These are phyloP conservation scores for Tetraneura akinire DNA, from an alignment of 1,140 invertebrate species.

Conservation along the genomic window DNA sequence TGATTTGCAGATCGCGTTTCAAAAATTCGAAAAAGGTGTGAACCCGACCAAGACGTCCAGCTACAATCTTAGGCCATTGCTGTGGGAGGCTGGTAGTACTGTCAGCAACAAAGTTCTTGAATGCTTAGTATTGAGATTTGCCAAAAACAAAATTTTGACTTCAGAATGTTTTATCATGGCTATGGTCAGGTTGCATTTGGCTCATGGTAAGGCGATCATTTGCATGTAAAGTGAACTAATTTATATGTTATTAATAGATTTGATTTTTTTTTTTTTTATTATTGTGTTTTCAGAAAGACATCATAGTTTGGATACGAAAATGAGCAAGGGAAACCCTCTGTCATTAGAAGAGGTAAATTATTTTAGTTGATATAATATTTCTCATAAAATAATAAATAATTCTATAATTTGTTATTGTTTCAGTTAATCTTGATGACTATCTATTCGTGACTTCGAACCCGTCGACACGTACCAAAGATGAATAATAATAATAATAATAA, in stretches of 20 bases:
- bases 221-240: neutral
- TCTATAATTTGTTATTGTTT: neutral
- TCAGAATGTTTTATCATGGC: slow-evolving; percentile 71
- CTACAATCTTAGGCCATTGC: slow-evolving; percentile 66
- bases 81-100: slow-evolving; percentile 71
- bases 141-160: slow-evolving; percentile 65
- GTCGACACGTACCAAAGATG: slow-evolving; percentile 37
- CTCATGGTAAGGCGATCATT: slow-evolving; percentile 65
- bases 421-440: slow-evolving; percentile 58
- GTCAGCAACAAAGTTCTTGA: slow-evolving; percentile 76
- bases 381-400: too few relatives aligned
- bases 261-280: slow-evolving; percentile 8
- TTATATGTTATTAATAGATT: neutral
- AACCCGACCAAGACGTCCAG: slow-evolving; percentile 66
- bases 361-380: neutral
- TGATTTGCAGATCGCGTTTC: slow-evolving; percentile 63
- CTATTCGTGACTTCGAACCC: slow-evolving; percentile 55
- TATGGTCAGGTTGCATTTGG: slow-evolving; percentile 71
- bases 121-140: slow-evolving; percentile 70
- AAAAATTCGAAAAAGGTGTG: slow-evolving; percentile 65
- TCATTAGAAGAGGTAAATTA: slow-evolving; percentile 71
- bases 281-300: slow-evolving; percentile 66
- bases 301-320: slow-evolving; percentile 71
- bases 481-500: slow-evolving; percentile 39
- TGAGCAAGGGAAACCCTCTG: slow-evolving; percentile 69